These are phyloP conservation scores for Hemicrepidius hirtus DNA, from an alignment of 2,888 invertebrate genomes.

Conservation along the genomic window DNA sequence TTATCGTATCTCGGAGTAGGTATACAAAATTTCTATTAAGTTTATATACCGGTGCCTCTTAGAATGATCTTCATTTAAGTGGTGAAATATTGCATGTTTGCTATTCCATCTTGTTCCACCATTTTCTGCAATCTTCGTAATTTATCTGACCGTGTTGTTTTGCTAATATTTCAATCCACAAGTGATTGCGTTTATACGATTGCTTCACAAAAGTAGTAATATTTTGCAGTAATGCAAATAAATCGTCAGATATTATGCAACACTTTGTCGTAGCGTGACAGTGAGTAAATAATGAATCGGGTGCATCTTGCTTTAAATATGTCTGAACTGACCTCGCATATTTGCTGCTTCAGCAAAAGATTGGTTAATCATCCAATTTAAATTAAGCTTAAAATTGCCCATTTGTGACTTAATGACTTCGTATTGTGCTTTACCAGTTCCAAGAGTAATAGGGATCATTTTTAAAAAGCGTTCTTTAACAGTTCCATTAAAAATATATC, in stretches of 20 bases:
- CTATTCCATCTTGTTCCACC: slow-evolving; percentile 1
- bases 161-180: not conserved
- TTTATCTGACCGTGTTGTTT: not conserved
- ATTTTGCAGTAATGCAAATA: slow-evolving; percentile 2
- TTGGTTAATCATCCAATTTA: not conserved
- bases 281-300: slow-evolving; percentile 11
- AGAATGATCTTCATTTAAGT: not conserved
- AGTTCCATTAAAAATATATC: not conserved
- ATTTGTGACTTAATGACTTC: not conserved
- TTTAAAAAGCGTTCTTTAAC: not conserved
- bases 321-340: not conserved
- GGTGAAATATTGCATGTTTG: not conserved
- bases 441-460: no score
- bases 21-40: not conserved
- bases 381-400: not conserved
- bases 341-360: not conserved
- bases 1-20: not conserved
- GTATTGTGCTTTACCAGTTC: not conserved
- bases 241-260: not conserved
- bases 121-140: not conserved
- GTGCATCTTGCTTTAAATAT: not conserved
- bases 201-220: not conserved
- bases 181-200: not conserved
- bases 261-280: slow-evolving; percentile 9
- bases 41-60: not conserved